Evolutionary conservation across 1,140 invertebrate species (phyloP).

Genomic region (Brachionus plicatilis): DNA sequence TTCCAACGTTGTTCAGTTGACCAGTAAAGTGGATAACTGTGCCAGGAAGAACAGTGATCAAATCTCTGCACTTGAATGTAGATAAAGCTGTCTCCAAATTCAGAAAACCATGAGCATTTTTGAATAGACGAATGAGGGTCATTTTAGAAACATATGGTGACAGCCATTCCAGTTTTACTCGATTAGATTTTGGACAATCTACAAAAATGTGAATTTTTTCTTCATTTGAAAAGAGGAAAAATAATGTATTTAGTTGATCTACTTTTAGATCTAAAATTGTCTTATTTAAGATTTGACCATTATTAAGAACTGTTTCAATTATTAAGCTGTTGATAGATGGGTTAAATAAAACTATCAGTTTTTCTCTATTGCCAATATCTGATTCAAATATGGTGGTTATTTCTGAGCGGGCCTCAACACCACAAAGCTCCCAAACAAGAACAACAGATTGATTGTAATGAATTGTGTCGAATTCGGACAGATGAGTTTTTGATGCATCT

Average conservation of each 20-base stretch:
- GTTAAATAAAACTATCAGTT: not conserved
- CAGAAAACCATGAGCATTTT: slow-evolving; percentile 9
- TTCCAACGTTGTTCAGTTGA: not conserved
- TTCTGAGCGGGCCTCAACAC: not conserved
- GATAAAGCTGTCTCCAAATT: not conserved
- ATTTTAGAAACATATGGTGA: not conserved
- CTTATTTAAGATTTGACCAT: not conserved
- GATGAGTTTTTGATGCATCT: no score
- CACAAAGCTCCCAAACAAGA: not conserved
- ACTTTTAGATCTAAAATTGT: not conserved
- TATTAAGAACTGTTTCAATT: not conserved
- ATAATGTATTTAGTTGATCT: not conserved
- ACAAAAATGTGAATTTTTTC: slow-evolving; percentile 2
- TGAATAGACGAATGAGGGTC: not conserved
- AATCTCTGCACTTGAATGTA: not conserved
- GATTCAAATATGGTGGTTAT: not conserved
- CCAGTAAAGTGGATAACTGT: slow-evolving; percentile 28
- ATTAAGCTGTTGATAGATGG: not conserved
- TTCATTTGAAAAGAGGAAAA: not conserved
- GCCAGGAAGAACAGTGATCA: not conserved
- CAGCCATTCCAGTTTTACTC: not conserved
- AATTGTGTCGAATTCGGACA: not conserved
- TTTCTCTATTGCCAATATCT: not conserved
- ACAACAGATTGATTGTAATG: not conserved
- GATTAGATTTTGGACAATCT: not conserved